Evolutionary conservation across 2,113 vertebrate species (phyloP).

Genomic region (Aphyosemion australe): DNA sequence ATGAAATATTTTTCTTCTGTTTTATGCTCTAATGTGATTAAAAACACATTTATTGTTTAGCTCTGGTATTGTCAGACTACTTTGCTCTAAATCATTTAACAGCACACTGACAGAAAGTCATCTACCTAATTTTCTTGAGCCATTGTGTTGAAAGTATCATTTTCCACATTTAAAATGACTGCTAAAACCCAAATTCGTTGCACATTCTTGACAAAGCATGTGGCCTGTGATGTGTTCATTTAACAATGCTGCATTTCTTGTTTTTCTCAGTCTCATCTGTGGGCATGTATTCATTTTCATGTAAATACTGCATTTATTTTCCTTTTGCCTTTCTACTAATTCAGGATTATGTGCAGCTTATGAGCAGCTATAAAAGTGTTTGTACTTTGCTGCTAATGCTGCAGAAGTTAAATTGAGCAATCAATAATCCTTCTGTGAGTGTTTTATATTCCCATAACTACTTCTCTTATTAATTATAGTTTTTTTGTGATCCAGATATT

Average conservation of each 20-base stretch:
- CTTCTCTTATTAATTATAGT: slow-evolving; percentile 64
- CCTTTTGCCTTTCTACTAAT: neutral
- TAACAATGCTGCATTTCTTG: neutral
- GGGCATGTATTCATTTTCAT: neutral
- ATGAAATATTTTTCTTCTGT: neutral
- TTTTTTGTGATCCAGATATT: slow-evolving; percentile 42
- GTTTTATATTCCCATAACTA: slow-evolving; percentile 46
- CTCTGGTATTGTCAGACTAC: slow-evolving; percentile 32
- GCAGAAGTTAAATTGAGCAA: slow-evolving; percentile 63
- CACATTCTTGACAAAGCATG: neutral
- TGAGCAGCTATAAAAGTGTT: slow-evolving; percentile 8
- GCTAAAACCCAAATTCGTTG: neutral
- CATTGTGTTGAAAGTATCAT: slow-evolving; percentile 9
- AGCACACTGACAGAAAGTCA: slow-evolving; percentile 6
- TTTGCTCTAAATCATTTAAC: neutral
- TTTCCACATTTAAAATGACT: slow-evolving; percentile 3
- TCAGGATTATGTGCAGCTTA: neutral
- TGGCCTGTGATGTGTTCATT: neutral
- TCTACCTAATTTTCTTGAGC: slow-evolving; percentile 1
- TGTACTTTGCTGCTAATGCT: slow-evolving; percentile 32
- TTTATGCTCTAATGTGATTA: neutral
- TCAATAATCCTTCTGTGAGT: slow-evolving; percentile 59
- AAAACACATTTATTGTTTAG: neutral
- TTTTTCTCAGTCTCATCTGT: neutral
- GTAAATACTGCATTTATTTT: neutral